Evolutionary conservation across 1,140 invertebrate species (phyloP), one percentile per base, ranked within the genome.

Genomic region (Brachionus plicatilis): DNA sequence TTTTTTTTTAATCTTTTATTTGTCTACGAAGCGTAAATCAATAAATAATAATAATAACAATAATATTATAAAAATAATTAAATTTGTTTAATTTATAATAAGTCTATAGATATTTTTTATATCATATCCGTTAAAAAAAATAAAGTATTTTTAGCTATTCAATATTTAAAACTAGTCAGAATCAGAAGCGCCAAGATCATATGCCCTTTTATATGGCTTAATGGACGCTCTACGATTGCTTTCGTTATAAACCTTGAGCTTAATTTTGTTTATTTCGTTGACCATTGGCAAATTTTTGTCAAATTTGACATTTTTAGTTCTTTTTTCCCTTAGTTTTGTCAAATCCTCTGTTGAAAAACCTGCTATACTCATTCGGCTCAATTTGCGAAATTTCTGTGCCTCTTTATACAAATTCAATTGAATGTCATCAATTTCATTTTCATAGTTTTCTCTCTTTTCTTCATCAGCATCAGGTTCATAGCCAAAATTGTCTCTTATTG

Each of bases 311-410:
- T 24, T 76, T 76, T 47, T 47, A 12, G 17, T 47, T 50, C 20
- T 47, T 20, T 76, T 76, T 50, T 76, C 45, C 3, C 47, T 50
- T 27, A 76, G 24, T 76, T 37, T 47, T 72, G n/a, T 20, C 68
- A 72, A 72, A 12, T 72, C 68, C 6, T 72, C 68, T 41, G 33
- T 45, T 9, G 68, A 43, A 50, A 76, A 20, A 47, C 43, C 17
- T 27, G 43, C 20, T 20, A 76, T 47, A 29, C 72, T 76, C 72
- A 76, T 76, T 27, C 72, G 43, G 47, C 72, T 76, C 43, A 50
- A 27, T 76, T 76, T 76, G 11, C 72, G 24, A 4, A 76, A 76
- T 50, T 76, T 76, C 43, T 76, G 72, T 12, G 72, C 72, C 43
- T 76, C 72, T 50, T 27, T 47, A 27, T 53, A 76, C 43, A 76